Conservation (phyloP, 2,797 vertebrate genomes). For the Silurus lanzhouensis region DNA sequence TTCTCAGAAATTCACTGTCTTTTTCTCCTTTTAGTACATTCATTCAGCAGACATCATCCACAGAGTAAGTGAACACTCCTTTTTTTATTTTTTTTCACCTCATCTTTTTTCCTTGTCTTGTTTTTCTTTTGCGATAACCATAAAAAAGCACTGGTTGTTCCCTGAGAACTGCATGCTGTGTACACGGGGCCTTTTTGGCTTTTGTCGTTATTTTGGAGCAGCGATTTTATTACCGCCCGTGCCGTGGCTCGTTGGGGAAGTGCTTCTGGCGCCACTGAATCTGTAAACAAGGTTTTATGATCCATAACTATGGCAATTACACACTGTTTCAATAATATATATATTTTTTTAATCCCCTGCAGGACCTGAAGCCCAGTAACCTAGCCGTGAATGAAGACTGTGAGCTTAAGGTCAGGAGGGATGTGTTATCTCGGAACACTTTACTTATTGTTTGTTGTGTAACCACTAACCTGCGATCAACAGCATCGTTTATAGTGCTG, state of each 20-base stretch:
- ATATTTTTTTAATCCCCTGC: conserved; percentile 36
- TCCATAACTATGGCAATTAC: not conserved
- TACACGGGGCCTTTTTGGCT: conserved; percentile 3
- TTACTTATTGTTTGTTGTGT: conserved; percentile 22
- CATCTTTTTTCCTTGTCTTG: not conserved
- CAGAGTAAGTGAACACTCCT: conserved; percentile 82
- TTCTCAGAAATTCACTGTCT: conserved; percentile 44
- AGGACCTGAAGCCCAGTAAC: conserved; percentile 98
- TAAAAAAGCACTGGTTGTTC: not conserved
- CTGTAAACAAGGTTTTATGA: conserved; percentile 37
- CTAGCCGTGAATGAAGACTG: conserved; percentile 85
- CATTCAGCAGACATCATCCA: conserved; percentile 98
- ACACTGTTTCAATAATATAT: not conserved
- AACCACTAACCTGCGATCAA: conserved; percentile 18
- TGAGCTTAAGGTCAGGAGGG: conserved; percentile 82
- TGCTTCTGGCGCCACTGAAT: conserved; percentile 29
- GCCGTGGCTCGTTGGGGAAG: not conserved
- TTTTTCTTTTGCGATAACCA: not conserved
- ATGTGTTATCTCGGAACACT: not conserved
- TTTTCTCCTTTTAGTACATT: conserved; percentile 84
- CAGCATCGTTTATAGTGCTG: conserved; percentile 30
- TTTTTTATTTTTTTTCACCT: not conserved
- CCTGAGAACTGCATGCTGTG: not conserved
- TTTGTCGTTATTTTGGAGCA: conserved; percentile 20
- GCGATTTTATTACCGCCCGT: conserved; percentile 25